phyloP scores from a whole-genome alignment of 2,113 vertebrate species.

The Poicephalus gulielmi region DNA sequence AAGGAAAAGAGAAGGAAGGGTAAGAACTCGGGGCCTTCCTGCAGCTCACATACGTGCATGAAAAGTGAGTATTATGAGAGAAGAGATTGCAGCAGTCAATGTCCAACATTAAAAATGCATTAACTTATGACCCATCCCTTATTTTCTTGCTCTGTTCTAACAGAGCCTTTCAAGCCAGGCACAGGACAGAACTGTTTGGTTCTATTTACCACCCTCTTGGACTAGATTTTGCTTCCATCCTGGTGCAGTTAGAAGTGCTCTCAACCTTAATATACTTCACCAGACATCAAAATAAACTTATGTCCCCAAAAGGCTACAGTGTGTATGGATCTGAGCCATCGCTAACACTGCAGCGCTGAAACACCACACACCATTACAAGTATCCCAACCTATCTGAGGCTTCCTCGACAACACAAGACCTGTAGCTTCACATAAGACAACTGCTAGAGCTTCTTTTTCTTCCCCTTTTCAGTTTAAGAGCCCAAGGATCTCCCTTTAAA shows the following conservation, averaged over 20 bases:
- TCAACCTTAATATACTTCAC: neutral
- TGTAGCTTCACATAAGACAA: accelerated
- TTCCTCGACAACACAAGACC: neutral
- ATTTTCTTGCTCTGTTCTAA: neutral
- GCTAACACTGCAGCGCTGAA: neutral
- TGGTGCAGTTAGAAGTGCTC: too few species aligned
- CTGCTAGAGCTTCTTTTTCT: neutral
- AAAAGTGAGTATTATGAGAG: neutral
- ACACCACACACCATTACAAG: neutral
- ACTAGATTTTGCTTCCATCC: neutral
- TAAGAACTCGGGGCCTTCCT: neutral
- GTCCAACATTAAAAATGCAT: neutral
- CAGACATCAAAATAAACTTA: neutral
- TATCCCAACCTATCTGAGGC: neutral
- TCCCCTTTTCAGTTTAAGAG: neutral
- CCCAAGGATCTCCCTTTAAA: neutral
- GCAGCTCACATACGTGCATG: neutral
- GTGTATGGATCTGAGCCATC: neutral
- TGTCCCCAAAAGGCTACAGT: neutral
- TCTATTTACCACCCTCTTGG: neutral
- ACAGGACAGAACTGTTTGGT: neutral
- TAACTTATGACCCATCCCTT: neutral
- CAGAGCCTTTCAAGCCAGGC: neutral
- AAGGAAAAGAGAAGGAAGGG: neutral
- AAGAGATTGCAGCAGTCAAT: neutral